These are phyloP conservation scores for Carcina quercana DNA, from an alignment of 2,888 invertebrate genomes.

Conservation along the genomic window DNA sequence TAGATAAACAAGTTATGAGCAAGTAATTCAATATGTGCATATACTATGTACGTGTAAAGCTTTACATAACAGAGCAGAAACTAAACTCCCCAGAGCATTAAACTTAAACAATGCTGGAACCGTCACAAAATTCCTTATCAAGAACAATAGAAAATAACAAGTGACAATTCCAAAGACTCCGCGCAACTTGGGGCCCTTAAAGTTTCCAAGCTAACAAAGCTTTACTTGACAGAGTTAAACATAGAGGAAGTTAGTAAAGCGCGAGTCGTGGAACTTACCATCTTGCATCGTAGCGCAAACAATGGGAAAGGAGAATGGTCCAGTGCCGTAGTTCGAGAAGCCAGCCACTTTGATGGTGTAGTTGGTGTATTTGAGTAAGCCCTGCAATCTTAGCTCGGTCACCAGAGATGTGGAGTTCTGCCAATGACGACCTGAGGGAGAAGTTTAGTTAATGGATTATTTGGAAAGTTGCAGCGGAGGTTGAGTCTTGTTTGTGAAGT, in stretches of 20 bases:
- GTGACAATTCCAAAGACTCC: constrained; percentile 6
- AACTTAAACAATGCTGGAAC: too few species aligned
- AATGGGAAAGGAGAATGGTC: constrained; percentile 83
- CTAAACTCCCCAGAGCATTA: too few species aligned
- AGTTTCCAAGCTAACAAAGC: constrained; percentile 2
- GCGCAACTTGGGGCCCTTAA: not conserved
- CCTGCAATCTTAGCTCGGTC: constrained; percentile 84
- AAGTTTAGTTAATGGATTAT: not conserved
- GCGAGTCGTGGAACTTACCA: constrained; percentile 70
- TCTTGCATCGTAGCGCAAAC: constrained; percentile 90
- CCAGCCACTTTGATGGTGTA: constrained; percentile 91
- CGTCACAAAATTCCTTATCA: not conserved
- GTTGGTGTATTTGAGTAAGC: constrained; percentile 87
- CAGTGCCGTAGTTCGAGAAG: constrained; percentile 89
- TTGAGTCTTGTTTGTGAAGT: too few species aligned
- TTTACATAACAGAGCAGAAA: too few species aligned
- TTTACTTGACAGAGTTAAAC: constrained; percentile 2
- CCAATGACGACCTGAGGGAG: constrained; percentile 58
- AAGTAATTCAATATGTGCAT: too few species aligned
- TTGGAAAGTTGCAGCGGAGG: too few species aligned
- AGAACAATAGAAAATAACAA: constrained; percentile 6
- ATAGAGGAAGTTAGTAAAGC: too few species aligned
- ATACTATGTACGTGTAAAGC: too few species aligned
- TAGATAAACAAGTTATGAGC: too few species aligned
- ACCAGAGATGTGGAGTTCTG: constrained; percentile 77